Conservation (phyloP, 2,113 vertebrate genomes). For the Cryptoleucopteryx plumbea region DNA sequence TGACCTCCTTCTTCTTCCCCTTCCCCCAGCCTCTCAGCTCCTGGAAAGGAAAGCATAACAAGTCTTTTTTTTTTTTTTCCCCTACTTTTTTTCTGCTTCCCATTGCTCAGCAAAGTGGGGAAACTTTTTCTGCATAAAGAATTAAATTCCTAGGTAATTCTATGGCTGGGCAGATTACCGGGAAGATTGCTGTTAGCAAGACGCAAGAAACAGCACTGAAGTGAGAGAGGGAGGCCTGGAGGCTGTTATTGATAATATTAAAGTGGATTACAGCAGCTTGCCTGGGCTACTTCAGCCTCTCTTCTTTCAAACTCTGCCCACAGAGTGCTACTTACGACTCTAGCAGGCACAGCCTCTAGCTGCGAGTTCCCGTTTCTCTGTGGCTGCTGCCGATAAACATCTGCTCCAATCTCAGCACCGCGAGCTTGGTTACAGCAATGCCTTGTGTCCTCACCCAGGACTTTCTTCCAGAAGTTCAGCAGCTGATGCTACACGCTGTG, state of each 20-base stretch:
- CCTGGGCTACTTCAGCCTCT: neutral
- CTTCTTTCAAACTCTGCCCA: neutral
- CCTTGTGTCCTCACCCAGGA: neutral
- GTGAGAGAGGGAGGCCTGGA: neutral
- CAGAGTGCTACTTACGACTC: neutral
- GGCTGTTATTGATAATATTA: neutral
- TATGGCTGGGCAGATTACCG: neutral
- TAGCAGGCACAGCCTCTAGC: neutral
- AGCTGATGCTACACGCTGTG: neutral
- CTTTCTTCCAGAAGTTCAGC: neutral
- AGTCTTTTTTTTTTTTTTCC: neutral
- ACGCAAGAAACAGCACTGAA: neutral
- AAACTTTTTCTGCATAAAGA: neutral
- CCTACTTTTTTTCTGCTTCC: neutral
- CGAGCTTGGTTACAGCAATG: neutral
- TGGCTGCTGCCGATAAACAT: neutral
- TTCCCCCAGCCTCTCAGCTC: neutral
- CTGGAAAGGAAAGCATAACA: constrained; percentile 10
- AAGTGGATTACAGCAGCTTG: neutral
- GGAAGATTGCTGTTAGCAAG: neutral
- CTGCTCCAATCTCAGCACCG: neutral
- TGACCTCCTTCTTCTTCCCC: neutral
- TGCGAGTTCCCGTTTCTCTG: neutral
- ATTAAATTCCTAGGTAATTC: neutral
- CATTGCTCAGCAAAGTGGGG: neutral